Conservation (phyloP, 2,113 vertebrate genomes). For the Petroica traversi region DNA sequence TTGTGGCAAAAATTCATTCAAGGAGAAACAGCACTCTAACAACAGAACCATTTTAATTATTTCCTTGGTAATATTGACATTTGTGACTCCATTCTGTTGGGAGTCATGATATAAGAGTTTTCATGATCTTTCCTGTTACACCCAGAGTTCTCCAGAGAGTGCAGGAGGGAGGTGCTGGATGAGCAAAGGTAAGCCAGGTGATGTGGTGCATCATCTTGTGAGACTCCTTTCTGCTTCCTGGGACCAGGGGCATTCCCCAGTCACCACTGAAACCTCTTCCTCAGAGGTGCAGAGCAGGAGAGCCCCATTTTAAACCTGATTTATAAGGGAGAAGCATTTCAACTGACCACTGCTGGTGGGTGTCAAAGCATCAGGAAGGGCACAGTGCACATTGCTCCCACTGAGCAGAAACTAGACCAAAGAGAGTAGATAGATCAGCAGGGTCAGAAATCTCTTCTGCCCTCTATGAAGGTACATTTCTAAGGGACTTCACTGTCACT, state of each 20-base stretch:
- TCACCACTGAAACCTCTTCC: background rate
- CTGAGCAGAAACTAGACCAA: background rate
- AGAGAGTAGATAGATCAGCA: background rate
- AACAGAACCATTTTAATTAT: slow-evolving; percentile 32
- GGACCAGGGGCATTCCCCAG: background rate
- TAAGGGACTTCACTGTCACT: background rate
- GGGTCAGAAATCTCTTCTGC: background rate
- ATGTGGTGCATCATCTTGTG: rapidly evolving
- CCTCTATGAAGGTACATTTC: background rate
- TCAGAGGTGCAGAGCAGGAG: background rate
- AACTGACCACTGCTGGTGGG: background rate
- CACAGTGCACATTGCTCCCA: background rate
- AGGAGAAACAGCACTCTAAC: background rate
- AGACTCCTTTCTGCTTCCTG: background rate
- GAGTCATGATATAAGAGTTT: background rate
- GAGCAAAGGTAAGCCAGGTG: background rate
- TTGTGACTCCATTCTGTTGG: slow-evolving; percentile 11
- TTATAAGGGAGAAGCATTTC: background rate
- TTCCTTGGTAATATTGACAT: slow-evolving; percentile 1
- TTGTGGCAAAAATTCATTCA: background rate
- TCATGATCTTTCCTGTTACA: background rate
- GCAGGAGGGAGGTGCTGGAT: background rate
- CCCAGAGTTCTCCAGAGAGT: background rate
- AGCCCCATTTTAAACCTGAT: background rate
- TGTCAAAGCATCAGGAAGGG: background rate